These are phyloP conservation scores for Pseudococcus jackbeardsleyi DNA, from an alignment of 2,888 invertebrate genomes.

Conservation along the genomic window DNA sequence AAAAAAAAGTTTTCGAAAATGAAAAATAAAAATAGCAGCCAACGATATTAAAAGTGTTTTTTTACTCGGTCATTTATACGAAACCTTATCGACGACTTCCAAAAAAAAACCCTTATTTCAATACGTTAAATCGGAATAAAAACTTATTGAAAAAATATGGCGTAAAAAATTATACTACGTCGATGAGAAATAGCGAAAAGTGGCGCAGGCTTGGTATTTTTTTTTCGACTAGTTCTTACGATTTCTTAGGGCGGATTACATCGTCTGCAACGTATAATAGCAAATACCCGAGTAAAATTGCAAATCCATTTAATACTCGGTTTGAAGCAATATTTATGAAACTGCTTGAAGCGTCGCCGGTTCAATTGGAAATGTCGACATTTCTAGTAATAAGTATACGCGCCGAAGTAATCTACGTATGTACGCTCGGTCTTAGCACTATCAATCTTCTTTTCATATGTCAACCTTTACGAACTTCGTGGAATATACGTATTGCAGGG, in stretches of 20 bases:
- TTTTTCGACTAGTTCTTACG: background rate
- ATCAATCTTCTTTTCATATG: conserved; percentile 52
- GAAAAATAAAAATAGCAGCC: background rate
- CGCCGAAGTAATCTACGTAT: conserved; percentile 45
- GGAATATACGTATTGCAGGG: background rate
- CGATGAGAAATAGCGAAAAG: background rate
- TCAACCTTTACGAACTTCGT: conserved; percentile 33
- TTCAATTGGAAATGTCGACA: conserved; percentile 48
- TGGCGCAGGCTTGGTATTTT: background rate
- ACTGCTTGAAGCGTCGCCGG: conserved; percentile 16
- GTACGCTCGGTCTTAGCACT: conserved; percentile 31
- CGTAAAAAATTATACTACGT: background rate
- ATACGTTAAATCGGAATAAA: background rate
- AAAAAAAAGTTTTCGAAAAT: background rate
- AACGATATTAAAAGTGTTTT: background rate
- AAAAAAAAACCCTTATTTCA: no score
- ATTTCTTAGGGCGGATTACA: background rate
- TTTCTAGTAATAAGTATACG: conserved; percentile 30
- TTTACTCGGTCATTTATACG: background rate
- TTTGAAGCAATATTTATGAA: conserved; percentile 30
- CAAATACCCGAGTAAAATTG: background rate
- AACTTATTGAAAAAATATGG: background rate
- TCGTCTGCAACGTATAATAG: background rate
- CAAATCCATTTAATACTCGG: conserved; percentile 29
- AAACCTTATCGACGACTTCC: no score